Evolutionary conservation across 2,888 invertebrate genomes (phyloP).

Genomic region (Drosophila nr. perissopoda): DNA sequence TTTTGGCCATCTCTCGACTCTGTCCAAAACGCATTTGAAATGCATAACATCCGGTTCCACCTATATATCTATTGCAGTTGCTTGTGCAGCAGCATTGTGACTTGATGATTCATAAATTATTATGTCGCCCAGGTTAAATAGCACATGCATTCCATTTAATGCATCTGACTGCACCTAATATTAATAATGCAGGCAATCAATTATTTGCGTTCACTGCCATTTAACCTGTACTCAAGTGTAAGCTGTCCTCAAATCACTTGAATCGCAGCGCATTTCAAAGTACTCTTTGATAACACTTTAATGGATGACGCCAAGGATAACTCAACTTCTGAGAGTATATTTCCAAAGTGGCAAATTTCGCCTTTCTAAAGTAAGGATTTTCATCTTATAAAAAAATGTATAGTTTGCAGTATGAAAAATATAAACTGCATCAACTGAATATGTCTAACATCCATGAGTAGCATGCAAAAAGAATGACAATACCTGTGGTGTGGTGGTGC

Average conservation of each 20-base stretch:
- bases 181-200: neutral
- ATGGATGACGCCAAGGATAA: neutral
- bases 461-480: neutral
- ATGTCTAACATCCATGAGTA: neutral
- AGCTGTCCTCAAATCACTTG: neutral
- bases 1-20: slow-evolving; percentile 4
- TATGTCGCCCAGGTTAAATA: slow-evolving; percentile 7
- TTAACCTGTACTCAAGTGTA: neutral
- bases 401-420: neutral
- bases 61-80: slow-evolving; percentile 15
- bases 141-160: slow-evolving; percentile 9
- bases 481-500: neutral
- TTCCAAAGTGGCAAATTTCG: neutral
- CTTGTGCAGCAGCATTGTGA: slow-evolving; percentile 28
- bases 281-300: neutral
- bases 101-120: slow-evolving; percentile 27
- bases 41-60: slow-evolving; percentile 33
- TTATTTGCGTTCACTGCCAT: neutral
- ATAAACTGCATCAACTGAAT: neutral
- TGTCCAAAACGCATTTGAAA: slow-evolving; percentile 11
- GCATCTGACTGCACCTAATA: slow-evolving; percentile 14
- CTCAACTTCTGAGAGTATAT: neutral
- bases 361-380: neutral
- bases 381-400: neutral
- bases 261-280: neutral